Evolutionary conservation across 2,797 vertebrate species (phyloP).

Genomic region (Xyrichtys novacula): DNA sequence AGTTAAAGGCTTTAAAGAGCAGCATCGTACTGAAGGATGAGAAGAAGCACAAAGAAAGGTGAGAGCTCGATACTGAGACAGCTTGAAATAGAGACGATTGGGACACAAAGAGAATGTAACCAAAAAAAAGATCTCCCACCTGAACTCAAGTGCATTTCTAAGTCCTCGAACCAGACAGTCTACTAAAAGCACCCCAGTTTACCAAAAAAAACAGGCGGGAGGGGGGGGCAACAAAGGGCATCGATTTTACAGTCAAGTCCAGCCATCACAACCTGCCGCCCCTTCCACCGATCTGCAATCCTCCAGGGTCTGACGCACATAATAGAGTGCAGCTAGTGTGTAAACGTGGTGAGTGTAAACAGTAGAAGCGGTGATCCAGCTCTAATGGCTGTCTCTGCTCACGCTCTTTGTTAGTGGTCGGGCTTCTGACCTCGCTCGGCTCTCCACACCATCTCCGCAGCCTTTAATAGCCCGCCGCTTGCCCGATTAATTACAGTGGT

Average conservation of each 20-base stretch:
- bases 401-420: conserved; percentile 42
- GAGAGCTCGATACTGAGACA: not conserved
- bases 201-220: conserved; percentile 5
- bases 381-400: conserved; percentile 54
- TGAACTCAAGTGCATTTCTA: conserved; percentile 39
- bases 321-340: conserved; percentile 65
- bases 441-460: conserved; percentile 12
- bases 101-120: conserved; percentile 37
- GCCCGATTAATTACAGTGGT: conserved; percentile 45
- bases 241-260: conserved; percentile 66
- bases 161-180: conserved; percentile 40
- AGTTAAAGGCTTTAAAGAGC: conserved; percentile 33
- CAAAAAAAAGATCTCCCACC: conserved; percentile 28
- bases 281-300: conserved; percentile 42
- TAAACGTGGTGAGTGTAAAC: conserved; percentile 67
- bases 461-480: conserved; percentile 33
- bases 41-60: conserved; percentile 2
- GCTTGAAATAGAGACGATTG: conserved; percentile 10
- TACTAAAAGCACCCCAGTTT: conserved; percentile 19
- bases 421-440: conserved; percentile 52
- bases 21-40: conserved; percentile 19
- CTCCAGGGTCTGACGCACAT: conserved; percentile 41
- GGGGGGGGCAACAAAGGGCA: conserved; percentile 50
- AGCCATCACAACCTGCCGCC: conserved; percentile 48
- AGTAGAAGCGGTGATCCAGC: conserved; percentile 54